Base-by-base conservation (phyloP, 2,797 vertebrate species). In the Pipistrellus kuhlii region DNA sequence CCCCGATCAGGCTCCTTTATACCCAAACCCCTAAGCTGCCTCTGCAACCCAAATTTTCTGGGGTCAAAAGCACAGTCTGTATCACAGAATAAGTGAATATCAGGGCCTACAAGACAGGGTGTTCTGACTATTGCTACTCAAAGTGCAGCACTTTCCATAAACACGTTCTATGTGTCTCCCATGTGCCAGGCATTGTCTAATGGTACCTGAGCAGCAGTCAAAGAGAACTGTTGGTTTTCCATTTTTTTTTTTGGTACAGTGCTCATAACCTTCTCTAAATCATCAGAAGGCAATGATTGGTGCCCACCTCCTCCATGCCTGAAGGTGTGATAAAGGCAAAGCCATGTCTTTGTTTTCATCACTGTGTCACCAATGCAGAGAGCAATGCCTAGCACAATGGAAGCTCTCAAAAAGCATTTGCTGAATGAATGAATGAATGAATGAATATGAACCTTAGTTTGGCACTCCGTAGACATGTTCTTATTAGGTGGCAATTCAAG, bases 161-260 rank as follows among this genome's bases (percentile, higher is more conserved):
- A 23, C 13, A 25, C 2, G 10, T 20, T 44, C 55, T 57, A 20
- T 46, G 25, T 10, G 17, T 15, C 62, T 51, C 32, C 32, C 7
- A 0, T 0, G 4, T 68, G 11, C 32, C 59, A 38, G 38, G 46
- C 12, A 0, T 20, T 9, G 7, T 35, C 41, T 11, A 20, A 12
- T 9, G 17, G 9, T 27, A 18, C 20, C 38, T 48, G 9, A 44
- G 55, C 30, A 20, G 32, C 27, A 35, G 38, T 30, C 71, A 59
- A 17, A 86, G 80, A 46, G 62, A 23, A 32, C 10, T 35, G 30
- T 6, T 20, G 41, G 18, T 30, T 32, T n/a, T 38, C 68, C 57
- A 5, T n/a, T 77, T 46, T 46, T 77, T 46, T 46, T 84, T 38
- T 23, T 27, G 20, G 32, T 2, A 0, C 23, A 17, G 3, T 0